Percentiles rank a stretch among this genome's conserved stretches.
phyloP scores from a whole-genome alignment of 1,140 invertebrate species.

The Drosophila truncata region DNA sequence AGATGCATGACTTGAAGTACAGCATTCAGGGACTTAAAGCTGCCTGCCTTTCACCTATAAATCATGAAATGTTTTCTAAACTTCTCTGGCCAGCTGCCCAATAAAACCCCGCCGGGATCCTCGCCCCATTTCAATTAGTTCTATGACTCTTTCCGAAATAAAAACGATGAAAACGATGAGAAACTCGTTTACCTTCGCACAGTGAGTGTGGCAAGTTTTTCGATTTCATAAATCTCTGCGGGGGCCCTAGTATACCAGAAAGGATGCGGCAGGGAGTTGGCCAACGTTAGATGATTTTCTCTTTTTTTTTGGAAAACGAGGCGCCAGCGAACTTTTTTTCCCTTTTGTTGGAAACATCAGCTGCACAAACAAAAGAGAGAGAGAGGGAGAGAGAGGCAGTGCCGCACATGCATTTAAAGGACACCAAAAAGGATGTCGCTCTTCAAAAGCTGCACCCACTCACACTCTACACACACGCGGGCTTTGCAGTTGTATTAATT shows the following conservation, averaged over 20 bases:
- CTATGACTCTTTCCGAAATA: constrained; percentile 13
- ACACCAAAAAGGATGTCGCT: constrained; percentile 13
- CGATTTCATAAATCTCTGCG: constrained; percentile 67
- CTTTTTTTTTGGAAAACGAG: constrained; percentile 47
- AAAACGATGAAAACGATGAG: constrained; percentile 4
- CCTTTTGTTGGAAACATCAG: constrained; percentile 13
- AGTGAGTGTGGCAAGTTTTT: constrained; percentile 48
- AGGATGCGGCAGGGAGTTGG: constrained; percentile 14
- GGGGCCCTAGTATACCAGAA: background rate
- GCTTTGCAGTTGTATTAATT: constrained; percentile 8
- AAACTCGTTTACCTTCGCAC: constrained; percentile 40
- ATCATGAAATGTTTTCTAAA: constrained; percentile 22
- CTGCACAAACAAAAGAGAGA: constrained; percentile 30
- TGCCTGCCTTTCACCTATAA: constrained; percentile 13
- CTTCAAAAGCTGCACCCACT: constrained; percentile 22
- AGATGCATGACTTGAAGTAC: constrained; percentile 36
- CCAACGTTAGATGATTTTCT: constrained; percentile 55
- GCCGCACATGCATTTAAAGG: constrained; percentile 2
- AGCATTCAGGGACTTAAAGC: constrained; percentile 17
- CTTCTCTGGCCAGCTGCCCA: constrained; percentile 19
- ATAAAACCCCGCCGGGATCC: constrained; percentile 4
- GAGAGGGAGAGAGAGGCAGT: background rate
- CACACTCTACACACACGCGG: background rate
- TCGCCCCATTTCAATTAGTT: constrained; percentile 44
- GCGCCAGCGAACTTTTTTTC: constrained; percentile 57